Base-by-base conservation (phyloP, 2,797 vertebrate species). In the Cirrhinus molitorella region DNA sequence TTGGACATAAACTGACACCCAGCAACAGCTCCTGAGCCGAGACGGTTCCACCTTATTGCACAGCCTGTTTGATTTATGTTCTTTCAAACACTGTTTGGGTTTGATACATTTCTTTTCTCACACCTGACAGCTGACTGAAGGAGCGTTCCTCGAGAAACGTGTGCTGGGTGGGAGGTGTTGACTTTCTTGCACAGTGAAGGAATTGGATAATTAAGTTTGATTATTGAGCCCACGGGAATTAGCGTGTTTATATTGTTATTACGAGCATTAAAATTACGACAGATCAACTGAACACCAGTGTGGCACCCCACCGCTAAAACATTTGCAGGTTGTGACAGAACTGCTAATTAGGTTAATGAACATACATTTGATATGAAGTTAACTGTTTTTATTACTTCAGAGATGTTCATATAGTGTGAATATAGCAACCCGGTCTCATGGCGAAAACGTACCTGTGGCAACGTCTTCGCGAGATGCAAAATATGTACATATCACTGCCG, bases 41-140 rank as follows among this genome's bases (percentile, higher is more conserved):
- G 68, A 71, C 59, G 63, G 80, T 81, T 81, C 79, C 85, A 83
- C 89, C 88, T 87, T 84, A 86, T 81, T 87, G 68, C 80, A 67
- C 75, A 81, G 79, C 28, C 73, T 68, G 83, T 84, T 84, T 81
- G 68, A 86, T 86, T 75, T 83, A 78, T 87, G 80, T 34, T 86
- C 85, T 79, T 81, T 66, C 79, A 84, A 78, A 84, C 53, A 84
- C 83, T 43, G 23, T 68, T 83, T 61, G 83, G 63, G 71, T 87
- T 82, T 74, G 67, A 49, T 63, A 45, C 34, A n/a, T 80, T 87
- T 79, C 66, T 85, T 83, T 49, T 59, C 57, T 57, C 80, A 37
- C 76, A 80, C 70, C 76, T 76, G 83, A 76, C 74, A 86, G 79
- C 45, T 53, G 47, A 81, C 47, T 72, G 79, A 77, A 63, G 43